Evolutionary conservation across 2,888 invertebrate genomes (phyloP).

Genomic region (Platycheirus albimanus): DNA sequence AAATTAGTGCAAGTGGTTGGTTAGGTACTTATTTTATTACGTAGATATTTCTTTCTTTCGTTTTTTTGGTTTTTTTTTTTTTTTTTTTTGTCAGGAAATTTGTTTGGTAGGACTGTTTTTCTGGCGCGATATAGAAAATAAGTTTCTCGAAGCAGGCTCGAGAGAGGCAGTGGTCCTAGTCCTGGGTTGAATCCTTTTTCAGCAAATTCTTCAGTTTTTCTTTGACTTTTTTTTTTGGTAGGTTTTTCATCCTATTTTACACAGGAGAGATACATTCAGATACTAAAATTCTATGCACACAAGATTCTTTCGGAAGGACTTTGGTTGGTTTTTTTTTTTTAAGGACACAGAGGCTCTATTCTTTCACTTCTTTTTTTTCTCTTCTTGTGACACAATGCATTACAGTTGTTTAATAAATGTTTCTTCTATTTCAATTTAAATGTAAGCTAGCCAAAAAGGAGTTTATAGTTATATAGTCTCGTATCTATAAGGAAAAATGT

Average conservation of each 20-base stretch:
- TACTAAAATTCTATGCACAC: constrained; percentile 33
- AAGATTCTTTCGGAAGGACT: constrained; percentile 26
- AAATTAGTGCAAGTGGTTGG: constrained; percentile 75
- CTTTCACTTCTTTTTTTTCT: constrained; percentile 46
- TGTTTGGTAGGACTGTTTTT: constrained; percentile 33
- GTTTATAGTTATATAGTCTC: no score
- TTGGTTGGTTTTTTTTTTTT: constrained; percentile 8
- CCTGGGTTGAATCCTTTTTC: constrained; percentile 2
- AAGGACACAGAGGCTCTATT: not conserved
- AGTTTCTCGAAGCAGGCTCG: constrained; percentile 33
- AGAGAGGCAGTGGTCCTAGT: no score
- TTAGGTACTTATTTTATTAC: constrained; percentile 74
- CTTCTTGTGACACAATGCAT: constrained; percentile 71
- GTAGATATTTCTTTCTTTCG: constrained; percentile 37
- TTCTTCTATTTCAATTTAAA: constrained; percentile 73
- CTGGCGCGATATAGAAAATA: constrained; percentile 28
- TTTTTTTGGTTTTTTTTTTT: constrained; percentile 12
- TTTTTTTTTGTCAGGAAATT: constrained; percentile 15
- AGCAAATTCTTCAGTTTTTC: constrained; percentile 28
- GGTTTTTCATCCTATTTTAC: not conserved
- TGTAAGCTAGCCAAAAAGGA: constrained; percentile 54
- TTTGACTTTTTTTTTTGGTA: not conserved
- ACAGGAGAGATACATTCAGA: constrained; percentile 23
- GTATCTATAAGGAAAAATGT: constrained; percentile 30
- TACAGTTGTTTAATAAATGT: constrained; percentile 72